Percentiles rank a stretch among this genome's conserved stretches.
These are phyloP conservation scores for Mustelus asterias DNA, from an alignment of 2,113 vertebrate species.

Conservation along the genomic window DNA sequence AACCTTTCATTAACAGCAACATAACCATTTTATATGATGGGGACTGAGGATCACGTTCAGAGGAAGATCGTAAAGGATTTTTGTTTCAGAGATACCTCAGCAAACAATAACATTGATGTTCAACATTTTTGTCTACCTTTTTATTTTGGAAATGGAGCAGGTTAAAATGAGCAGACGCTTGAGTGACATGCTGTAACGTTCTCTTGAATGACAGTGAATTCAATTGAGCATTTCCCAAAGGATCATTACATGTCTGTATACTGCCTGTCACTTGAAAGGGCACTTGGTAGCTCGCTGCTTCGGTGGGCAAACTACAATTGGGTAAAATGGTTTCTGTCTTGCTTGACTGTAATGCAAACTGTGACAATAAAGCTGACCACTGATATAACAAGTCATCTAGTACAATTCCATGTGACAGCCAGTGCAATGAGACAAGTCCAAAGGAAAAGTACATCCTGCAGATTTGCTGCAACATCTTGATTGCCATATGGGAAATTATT, in stretches of 20 bases:
- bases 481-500: not conserved
- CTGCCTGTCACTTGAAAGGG: not conserved
- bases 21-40: not conserved
- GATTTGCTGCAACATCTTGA: not conserved
- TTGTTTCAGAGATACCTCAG: too few species aligned
- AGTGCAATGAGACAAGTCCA: not conserved
- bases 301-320: not conserved
- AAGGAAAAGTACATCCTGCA: not conserved
- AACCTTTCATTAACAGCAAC: not conserved
- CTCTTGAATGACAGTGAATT: not conserved
- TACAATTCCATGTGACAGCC: not conserved
- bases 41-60: not conserved
- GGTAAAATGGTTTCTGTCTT: not conserved
- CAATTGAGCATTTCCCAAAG: constrained; percentile 1
- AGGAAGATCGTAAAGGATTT: not conserved
- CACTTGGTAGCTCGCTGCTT: not conserved
- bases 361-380: not conserved
- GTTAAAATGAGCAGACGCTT: not conserved
- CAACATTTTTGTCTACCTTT: not conserved
- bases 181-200: not conserved
- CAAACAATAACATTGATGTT: not conserved
- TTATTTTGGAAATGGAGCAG: not conserved
- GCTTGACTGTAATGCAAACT: not conserved
- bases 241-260: not conserved
- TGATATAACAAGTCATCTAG: not conserved